Evolutionary conservation across 2,797 vertebrate genomes (phyloP).

Genomic region (Mormyrops attenuatus): DNA sequence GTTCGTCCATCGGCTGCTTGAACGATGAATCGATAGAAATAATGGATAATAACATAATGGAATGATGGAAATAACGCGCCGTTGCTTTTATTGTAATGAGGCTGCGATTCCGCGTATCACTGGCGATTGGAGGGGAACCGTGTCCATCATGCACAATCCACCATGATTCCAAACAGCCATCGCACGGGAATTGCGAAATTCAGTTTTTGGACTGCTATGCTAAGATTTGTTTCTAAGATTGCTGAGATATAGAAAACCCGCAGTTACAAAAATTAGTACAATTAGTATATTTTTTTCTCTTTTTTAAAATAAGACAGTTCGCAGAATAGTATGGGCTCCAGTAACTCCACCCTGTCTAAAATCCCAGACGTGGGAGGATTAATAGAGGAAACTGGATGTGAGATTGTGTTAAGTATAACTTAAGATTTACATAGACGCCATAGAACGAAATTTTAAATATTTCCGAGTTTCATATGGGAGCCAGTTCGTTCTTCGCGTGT

Average conservation of each 20-base stretch:
- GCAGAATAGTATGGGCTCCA: slow-evolving; percentile 48
- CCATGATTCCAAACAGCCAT: background rate
- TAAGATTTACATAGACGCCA: background rate
- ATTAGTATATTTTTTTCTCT: background rate
- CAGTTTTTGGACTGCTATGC: background rate
- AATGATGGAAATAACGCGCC: background rate
- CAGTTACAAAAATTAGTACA: background rate
- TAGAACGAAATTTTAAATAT: background rate
- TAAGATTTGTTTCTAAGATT: background rate
- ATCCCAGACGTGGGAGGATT: slow-evolving; percentile 48
- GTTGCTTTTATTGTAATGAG: slow-evolving; percentile 3
- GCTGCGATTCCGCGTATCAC: background rate
- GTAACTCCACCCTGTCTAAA: slow-evolving; percentile 39
- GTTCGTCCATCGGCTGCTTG: background rate
- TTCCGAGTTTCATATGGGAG: background rate
- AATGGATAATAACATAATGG: background rate
- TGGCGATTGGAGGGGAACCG: slow-evolving; percentile 11
- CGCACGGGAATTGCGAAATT: background rate
- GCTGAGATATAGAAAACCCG: background rate
- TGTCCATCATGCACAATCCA: slow-evolving; percentile 16
- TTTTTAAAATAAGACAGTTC: background rate
- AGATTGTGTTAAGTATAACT: slow-evolving; percentile 30
- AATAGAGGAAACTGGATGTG: slow-evolving; percentile 58
- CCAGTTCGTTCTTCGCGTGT: background rate
- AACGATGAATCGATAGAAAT: background rate